Base-by-base conservation (phyloP, 2,113 vertebrate species). In the Thunnus thynnus region DNA sequence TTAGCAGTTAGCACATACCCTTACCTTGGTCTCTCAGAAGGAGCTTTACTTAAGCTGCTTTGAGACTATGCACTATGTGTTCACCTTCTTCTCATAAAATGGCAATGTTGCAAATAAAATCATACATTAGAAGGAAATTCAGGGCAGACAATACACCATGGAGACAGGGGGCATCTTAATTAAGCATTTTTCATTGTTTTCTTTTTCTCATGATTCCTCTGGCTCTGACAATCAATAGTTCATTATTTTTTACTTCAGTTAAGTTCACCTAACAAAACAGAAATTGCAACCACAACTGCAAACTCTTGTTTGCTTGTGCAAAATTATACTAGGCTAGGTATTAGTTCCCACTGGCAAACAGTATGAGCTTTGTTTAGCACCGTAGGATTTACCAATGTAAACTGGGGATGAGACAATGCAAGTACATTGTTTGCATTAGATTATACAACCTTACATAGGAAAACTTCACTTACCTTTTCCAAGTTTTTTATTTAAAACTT, bases 1-100 rank as follows among this genome's bases (percentile, higher is more conserved):
- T 77, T 78, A 73, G 25, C 76, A 36, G 83, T 71, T n/a, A 68
- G 47, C 41, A 73, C 22, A 78, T 30, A 30, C 72, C 55, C 27
- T 63, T 51, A 64, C 72, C 65, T 80, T 47, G 20, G 69, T 76
- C 75, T 62, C 70, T 51, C 14, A 62, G 30, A 77, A 5, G 67
- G 46, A 77, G 47, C 57, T 57, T 44, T 65, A 47, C n/a, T 63
- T 47, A 12, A 18, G 63, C 32, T 54, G 20, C 36, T 12, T 17
- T 61, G 17, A 68, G 54, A 30, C 27, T 30, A 30, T 72, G 86
- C 41, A 14, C 9, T 18, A 11, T 41, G 22, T 83, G 55, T 76
- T 78, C 65, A 46, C 61, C 60, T 61, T 22, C 51, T 22, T 56
- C 25, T 27, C 52, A 82, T n/a, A 46, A 80, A 67, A 50, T 51